Percentiles rank a stretch among this genome's conserved stretches.
Evolutionary conservation across 2,888 invertebrate species (phyloP).

Genomic region (Standfussiana lucernea): DNA sequence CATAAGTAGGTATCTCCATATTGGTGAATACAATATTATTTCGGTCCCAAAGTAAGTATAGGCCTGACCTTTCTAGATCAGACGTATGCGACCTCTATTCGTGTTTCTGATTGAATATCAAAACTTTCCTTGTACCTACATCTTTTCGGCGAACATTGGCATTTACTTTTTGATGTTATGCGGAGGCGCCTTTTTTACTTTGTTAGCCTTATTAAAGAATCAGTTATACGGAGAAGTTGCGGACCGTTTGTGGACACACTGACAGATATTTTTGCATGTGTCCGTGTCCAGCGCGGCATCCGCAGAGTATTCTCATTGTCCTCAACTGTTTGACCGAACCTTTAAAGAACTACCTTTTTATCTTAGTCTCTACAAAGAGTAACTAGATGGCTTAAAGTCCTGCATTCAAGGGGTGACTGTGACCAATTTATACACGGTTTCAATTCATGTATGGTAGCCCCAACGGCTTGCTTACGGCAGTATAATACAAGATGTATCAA

Average conservation of each 20-base stretch:
- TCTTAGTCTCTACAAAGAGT: background rate
- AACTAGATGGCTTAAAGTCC: background rate
- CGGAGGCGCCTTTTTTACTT: constrained; percentile 21
- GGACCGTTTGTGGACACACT: background rate
- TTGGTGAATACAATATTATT: constrained; percentile 36
- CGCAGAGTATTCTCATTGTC: background rate
- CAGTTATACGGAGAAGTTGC: background rate
- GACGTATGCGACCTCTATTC: constrained; percentile 19
- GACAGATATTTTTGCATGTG: background rate
- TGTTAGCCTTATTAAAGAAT: constrained; percentile 3
- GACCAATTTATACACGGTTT: no score
- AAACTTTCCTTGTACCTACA: constrained; percentile 36
- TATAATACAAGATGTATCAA: no score
- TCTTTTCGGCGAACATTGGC: constrained; percentile 25
- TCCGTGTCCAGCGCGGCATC: background rate
- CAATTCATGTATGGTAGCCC: no score
- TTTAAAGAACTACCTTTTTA: background rate
- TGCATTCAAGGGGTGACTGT: background rate
- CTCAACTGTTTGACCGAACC: background rate
- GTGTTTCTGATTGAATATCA: constrained; percentile 54
- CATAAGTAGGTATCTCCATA: constrained; percentile 12
- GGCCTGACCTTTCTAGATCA: constrained; percentile 39
- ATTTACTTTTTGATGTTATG: constrained; percentile 22
- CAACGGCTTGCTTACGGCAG: no score
- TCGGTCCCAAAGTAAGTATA: constrained; percentile 16